Conservation (phyloP, 2,888 invertebrate genomes). For the Nephrotoma guestfalica region DNA sequence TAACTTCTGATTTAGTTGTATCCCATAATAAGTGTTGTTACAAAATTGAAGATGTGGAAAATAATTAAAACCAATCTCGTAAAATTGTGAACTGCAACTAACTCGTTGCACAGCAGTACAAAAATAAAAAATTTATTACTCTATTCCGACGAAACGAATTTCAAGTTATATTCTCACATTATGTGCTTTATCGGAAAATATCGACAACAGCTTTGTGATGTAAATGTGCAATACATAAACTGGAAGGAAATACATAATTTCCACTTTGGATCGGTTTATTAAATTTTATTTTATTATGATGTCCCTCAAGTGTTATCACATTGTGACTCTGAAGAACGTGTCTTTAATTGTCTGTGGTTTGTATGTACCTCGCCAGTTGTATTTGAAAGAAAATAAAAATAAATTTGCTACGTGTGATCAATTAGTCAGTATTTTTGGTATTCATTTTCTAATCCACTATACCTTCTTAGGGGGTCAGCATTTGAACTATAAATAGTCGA, state of each 20-base stretch:
- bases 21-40: too few species aligned
- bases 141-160: neutral
- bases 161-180: neutral
- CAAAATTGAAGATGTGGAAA: too few species aligned
- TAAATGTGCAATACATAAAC: neutral
- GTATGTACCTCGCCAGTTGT: too few species aligned
- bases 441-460: too few species aligned
- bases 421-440: too few species aligned
- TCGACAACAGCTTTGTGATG: neutral
- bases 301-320: neutral
- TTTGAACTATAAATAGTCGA: too few species aligned
- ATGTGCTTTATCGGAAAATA: neutral
- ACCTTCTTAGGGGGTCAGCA: too few species aligned
- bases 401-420: too few species aligned
- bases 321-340: neutral
- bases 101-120: neutral
- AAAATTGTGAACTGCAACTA: neutral
- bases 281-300: neutral
- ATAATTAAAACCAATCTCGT: neutral
- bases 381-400: too few species aligned
- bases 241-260: neutral
- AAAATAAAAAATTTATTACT: neutral
- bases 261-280: neutral
- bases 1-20: too few species aligned
- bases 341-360: too few species aligned